Conservation (phyloP, 23 tunicate species). For the Trididemnum clinides region DNA sequence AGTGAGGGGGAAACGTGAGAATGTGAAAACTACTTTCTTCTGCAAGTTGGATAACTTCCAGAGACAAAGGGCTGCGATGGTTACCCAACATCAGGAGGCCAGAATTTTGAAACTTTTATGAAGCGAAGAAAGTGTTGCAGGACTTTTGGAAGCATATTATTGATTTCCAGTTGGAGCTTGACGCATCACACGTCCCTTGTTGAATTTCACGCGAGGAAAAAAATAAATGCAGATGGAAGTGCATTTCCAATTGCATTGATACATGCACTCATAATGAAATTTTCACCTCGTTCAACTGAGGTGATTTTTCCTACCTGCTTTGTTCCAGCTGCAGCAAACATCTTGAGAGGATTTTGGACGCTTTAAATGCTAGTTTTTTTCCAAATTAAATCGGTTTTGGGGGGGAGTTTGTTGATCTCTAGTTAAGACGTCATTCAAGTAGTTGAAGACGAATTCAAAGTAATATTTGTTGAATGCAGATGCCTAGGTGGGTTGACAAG, state of each 20-base stretch:
- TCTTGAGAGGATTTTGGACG: neutral
- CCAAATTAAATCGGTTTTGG: no score
- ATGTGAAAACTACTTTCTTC: conserved; percentile 11
- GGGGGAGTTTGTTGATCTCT: neutral
- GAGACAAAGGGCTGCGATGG: conserved; percentile 4
- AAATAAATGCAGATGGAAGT: conserved; percentile 9
- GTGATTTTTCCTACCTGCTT: conserved; percentile 32
- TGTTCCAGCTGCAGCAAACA: conserved; percentile 14
- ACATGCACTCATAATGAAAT: conserved; percentile 33
- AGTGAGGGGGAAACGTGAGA: conserved; percentile 45
- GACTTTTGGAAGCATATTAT: conserved; percentile 25
- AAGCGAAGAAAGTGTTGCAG: conserved; percentile 14
- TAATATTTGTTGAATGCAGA: conserved; percentile 25
- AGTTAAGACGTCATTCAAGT: neutral
- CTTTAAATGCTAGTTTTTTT: conserved; percentile 18
- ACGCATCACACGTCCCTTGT: neutral
- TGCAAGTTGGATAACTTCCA: conserved; percentile 18
- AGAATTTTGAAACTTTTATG: conserved; percentile 20
- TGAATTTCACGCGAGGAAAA: conserved; percentile 10
- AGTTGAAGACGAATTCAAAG: neutral
- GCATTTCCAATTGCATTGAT: conserved; percentile 29
- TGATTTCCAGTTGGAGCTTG: conserved; percentile 22
- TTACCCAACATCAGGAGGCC: neutral
- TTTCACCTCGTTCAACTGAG: conserved; percentile 29
- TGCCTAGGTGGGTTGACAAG: no score